Percentiles rank a stretch among this genome's conserved stretches.
These are phyloP conservation scores for Pimephales promelas DNA, from an alignment of 2,113 vertebrate genomes.

Conservation along the genomic window DNA sequence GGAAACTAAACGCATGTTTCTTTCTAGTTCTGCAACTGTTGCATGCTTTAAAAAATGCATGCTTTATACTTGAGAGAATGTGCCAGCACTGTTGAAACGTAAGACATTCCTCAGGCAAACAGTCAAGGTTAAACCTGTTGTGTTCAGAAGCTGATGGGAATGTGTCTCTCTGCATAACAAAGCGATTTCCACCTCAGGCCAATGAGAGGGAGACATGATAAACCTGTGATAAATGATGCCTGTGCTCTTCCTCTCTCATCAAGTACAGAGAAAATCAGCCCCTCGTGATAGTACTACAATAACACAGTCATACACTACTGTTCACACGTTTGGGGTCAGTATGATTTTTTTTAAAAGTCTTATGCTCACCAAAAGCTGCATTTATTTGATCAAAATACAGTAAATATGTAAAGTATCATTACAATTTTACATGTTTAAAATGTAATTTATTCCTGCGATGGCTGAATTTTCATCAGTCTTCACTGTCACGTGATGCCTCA, in stretches of 20 bases:
- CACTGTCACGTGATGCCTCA: not conserved
- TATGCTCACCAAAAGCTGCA: too few species aligned
- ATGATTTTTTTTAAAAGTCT: too few species aligned
- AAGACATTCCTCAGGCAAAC: not conserved
- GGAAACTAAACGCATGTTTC: not conserved
- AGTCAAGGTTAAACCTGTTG: not conserved
- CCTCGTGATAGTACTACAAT: not conserved
- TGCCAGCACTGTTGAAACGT: not conserved
- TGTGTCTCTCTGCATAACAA: not conserved
- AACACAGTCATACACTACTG: not conserved
- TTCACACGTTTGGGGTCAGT: not conserved
- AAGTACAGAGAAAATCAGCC: not conserved
- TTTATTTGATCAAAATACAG: too few species aligned
- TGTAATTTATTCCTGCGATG: too few species aligned
- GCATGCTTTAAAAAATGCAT: too few species aligned
- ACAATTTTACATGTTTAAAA: too few species aligned
- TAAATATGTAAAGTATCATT: too few species aligned
- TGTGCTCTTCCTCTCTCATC: not conserved
- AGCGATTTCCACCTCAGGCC: not conserved
- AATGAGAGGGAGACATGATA: not conserved
- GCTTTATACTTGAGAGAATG: not conserved
- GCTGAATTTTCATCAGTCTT: not conserved
- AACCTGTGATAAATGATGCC: conserved; percentile 23
- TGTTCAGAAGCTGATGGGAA: conserved; percentile 6
- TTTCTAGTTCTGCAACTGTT: not conserved